A percentile compares a stretch with the other conserved stretches of the same genome.
These are phyloP conservation scores for Corvus hawaiiensis DNA, from an alignment of 2,113 vertebrate genomes.

Conservation along the genomic window DNA sequence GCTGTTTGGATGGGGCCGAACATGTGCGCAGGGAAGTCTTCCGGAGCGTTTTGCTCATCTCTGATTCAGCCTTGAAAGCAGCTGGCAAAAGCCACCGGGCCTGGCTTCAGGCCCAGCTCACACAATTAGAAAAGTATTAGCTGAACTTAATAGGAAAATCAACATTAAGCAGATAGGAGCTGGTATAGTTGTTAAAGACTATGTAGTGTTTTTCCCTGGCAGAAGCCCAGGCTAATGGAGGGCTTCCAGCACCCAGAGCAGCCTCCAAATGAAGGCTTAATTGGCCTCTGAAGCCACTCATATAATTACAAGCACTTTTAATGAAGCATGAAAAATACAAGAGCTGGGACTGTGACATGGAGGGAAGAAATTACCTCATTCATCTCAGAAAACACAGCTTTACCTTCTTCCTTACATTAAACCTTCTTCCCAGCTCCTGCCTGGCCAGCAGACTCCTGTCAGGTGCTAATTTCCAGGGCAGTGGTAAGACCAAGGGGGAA, in stretches of 20 bases:
- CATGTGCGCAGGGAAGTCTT: neutral
- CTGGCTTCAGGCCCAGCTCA: slow-evolving; percentile 48
- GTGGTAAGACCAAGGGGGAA: neutral
- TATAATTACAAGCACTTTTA: slow-evolving; percentile 65
- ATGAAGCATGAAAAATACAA: slow-evolving; percentile 62
- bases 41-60: neutral
- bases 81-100: neutral
- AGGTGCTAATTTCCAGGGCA: neutral
- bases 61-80: neutral
- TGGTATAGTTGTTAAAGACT: slow-evolving; percentile 43
- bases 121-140: slow-evolving; percentile 62
- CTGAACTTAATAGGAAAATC: slow-evolving; percentile 59
- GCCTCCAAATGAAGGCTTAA: slow-evolving; percentile 65
- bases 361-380: neutral
- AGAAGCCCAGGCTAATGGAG: slow-evolving; percentile 44
- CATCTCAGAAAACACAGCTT: neutral
- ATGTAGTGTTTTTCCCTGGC: slow-evolving; percentile 46
- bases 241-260: slow-evolving; percentile 27
- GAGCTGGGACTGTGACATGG: neutral
- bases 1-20: neutral
- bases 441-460: neutral
- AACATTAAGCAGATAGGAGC: slow-evolving; percentile 62
- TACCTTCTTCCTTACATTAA: neutral
- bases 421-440: neutral
- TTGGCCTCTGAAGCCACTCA: slow-evolving; percentile 55